Evolutionary conservation across 1,140 invertebrate species (phyloP).

Genomic region (Brachionus koreanus): DNA sequence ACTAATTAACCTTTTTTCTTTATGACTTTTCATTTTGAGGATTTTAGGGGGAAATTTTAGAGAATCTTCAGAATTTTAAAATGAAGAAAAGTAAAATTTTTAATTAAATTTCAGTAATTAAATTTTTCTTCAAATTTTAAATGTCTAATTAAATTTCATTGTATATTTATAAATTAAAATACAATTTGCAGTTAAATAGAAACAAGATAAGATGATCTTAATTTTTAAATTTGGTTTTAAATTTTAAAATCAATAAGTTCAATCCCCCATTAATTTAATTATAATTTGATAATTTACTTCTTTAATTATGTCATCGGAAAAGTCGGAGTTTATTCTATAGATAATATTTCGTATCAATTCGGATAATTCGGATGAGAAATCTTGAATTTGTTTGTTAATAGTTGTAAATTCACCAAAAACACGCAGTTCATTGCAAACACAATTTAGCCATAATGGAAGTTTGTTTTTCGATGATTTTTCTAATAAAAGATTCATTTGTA

Average conservation of each 20-base stretch:
- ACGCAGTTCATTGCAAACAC: conserved; percentile 54
- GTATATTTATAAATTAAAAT: no score
- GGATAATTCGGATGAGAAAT: conserved; percentile 49
- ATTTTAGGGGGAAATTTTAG: no score
- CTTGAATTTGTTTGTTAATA: conserved; percentile 50
- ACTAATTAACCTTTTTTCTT: no score
- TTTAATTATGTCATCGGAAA: conserved; percentile 45
- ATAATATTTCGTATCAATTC: conserved; percentile 50
- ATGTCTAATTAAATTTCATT: no score
- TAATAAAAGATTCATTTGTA: conserved; percentile 50
- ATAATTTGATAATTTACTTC: neutral
- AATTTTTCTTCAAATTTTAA: no score
- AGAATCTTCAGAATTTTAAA: no score
- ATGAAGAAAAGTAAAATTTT: no score
- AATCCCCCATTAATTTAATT: neutral
- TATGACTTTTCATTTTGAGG: no score
- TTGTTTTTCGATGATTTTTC: conserved; percentile 47
- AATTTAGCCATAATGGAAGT: conserved; percentile 53
- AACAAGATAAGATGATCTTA: no score
- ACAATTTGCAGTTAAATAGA: no score
- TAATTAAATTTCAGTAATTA: no score
- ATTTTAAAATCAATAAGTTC: neutral
- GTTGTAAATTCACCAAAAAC: conserved; percentile 55
- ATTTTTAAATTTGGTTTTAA: no score
- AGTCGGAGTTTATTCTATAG: conserved; percentile 50